Evolutionary conservation across 2,797 vertebrate genomes (phyloP).

Genomic region (Botia kubotai): DNA sequence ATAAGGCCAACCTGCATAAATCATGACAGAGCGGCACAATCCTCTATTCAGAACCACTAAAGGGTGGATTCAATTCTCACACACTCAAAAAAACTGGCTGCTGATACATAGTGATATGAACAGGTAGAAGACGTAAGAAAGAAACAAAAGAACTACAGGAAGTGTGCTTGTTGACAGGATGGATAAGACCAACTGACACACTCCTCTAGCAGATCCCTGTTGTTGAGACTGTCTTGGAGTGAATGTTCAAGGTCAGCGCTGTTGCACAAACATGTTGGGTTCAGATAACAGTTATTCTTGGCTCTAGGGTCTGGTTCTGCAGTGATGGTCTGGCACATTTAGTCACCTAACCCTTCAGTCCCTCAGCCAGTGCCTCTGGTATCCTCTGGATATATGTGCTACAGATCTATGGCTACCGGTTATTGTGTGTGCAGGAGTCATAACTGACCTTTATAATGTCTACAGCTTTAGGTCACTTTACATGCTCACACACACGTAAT

Average conservation of each 20-base stretch:
- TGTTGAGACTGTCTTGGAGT: not conserved
- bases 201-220: not conserved
- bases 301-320: constrained; percentile 1
- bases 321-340: not conserved
- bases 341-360: constrained; percentile 1
- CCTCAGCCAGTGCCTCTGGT: not conserved
- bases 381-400: constrained; percentile 5
- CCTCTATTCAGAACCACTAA: not conserved
- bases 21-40: not conserved
- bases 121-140: not conserved
- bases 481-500: too few species aligned
- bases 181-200: not conserved
- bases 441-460: not conserved
- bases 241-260: constrained; percentile 12
- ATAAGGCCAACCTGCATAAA: not conserved
- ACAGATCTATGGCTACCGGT: constrained; percentile 6
- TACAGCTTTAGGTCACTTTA: not conserved
- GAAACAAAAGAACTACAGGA: not conserved
- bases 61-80: not conserved
- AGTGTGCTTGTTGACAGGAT: not conserved
- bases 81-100: not conserved
- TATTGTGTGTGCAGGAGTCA: constrained; percentile 5
- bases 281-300: not conserved
- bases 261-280: not conserved
- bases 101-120: not conserved